phyloP scores from a whole-genome alignment of 2,888 invertebrate species.

The Melikaiella ostensackeni region DNA sequence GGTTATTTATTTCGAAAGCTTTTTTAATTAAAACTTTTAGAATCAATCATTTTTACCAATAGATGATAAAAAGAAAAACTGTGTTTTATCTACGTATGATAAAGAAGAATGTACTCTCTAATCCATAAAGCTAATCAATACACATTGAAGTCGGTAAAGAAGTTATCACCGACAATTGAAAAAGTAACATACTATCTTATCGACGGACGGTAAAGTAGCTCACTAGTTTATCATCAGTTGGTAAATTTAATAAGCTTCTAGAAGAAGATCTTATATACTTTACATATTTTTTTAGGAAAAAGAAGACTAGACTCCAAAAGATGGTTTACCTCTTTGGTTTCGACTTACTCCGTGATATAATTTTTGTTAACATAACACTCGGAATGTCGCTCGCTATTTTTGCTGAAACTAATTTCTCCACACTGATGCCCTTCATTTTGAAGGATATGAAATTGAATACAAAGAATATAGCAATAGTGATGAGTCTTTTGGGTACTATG shows the following conservation, averaged over 20 bases:
- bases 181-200: not conserved
- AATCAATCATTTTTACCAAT: too few relatives aligned
- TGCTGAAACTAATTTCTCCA: slow-evolving; percentile 84
- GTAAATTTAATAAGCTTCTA: not conserved
- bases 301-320: slow-evolving; percentile 56
- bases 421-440: slow-evolving; percentile 83
- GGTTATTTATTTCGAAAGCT: not conserved
- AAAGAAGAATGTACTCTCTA: too few relatives aligned
- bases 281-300: not conserved
- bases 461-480: slow-evolving; percentile 80
- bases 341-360: slow-evolving; percentile 82
- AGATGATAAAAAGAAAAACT: too few relatives aligned
- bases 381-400: slow-evolving; percentile 84
- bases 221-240: not conserved
- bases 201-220: not conserved
- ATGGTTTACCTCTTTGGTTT: slow-evolving; percentile 82
- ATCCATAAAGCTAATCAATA: too few relatives aligned
- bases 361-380: slow-evolving; percentile 83
- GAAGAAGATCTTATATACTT: too few relatives aligned
- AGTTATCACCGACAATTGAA: not conserved
- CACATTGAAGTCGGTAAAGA: not conserved
- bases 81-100: too few relatives aligned
- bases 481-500: slow-evolving; percentile 81
- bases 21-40: too few relatives aligned
- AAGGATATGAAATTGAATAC: slow-evolving; percentile 82